Evolutionary conservation across 92 coral and sea anemone species (phyloP), one percentile per base, ranked within the genome.

Genomic region (Heteractis magnifica): DNA sequence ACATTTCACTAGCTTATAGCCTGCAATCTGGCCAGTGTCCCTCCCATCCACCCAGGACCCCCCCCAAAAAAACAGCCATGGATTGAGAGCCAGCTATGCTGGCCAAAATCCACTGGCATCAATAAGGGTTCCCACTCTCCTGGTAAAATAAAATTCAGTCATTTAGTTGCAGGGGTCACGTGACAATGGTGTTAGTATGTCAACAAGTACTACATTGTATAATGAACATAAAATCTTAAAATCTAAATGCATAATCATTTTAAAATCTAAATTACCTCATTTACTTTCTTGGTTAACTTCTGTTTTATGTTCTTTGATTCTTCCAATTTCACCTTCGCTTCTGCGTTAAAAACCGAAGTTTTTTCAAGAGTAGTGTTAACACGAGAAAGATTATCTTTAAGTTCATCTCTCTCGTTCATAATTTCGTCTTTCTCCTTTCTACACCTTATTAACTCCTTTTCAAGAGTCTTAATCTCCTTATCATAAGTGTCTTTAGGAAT

Each of bases 401-500:
- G 91, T 49, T 89, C 92, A 55, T 84, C 85, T 52, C 93, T 87
- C 13, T 88, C 92, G 8, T 80, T 81, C 65, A 87, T 84, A 16
- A 85, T 79, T 72, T 87, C 93, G 8, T 92, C 84, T 10, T 90
- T 79, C 81, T 92, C 95, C 82, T 90, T 87, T 65, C 87, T 92
- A 53, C 82, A 75, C 16, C 88, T 78, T 6, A 88, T 82, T 44
- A 87, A 81, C 76, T 94, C 94, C 71, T 92, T 94, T 68, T 88
- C 91, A 16, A 95, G 89, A 56, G 92, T 94, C 86, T 84, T 94
- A 16, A 94, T 90, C 78, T 95, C 95, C 10, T 89, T 90, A 41
- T 95, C 95, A 68, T 92, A 94, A 52, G 95, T 88, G 77, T 94
- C 98, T 80, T 90, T 94, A 10, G 98, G 95, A 51, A 91, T 84